Conservation (phyloP, 2,888 invertebrate species). For the Scrobipalpa costella region DNA sequence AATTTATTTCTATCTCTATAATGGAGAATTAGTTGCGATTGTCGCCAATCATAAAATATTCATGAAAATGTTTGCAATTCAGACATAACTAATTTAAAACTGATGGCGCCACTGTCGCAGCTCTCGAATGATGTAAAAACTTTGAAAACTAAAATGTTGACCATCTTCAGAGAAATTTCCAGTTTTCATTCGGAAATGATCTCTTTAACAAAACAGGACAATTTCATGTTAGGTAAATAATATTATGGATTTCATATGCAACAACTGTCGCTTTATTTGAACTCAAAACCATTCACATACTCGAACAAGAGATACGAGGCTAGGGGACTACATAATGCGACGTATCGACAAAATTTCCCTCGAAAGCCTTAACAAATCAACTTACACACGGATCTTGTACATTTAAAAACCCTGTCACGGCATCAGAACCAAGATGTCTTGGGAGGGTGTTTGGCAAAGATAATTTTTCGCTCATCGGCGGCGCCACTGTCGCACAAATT, state of each 20-base stretch:
- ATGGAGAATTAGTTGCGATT: too few relatives aligned
- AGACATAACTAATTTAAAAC: too few relatives aligned
- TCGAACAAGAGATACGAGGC: not conserved
- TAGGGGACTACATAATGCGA: not conserved
- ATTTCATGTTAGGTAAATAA: not conserved
- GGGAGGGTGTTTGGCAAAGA: conserved; percentile 46
- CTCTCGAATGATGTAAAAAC: too few relatives aligned
- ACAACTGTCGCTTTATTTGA: not conserved
- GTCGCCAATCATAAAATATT: too few relatives aligned
- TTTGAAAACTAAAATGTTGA: too few relatives aligned
- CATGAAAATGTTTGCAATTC: too few relatives aligned
- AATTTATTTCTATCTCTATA: too few relatives aligned
- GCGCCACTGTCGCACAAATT: conserved; percentile 30
- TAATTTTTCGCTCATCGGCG: conserved; percentile 37
- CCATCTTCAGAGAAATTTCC: too few relatives aligned
- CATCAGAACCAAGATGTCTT: conserved; percentile 59
- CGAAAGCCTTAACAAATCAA: conserved; percentile 51
- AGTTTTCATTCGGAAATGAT: too few relatives aligned
- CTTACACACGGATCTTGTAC: conserved; percentile 55
- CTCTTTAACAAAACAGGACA: too few relatives aligned
- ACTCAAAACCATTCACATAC: not conserved
- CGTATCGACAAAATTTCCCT: conserved; percentile 34
- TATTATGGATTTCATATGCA: not conserved
- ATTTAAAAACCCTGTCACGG: conserved; percentile 68
- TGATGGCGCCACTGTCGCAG: too few relatives aligned